A percentile compares a stretch with the other conserved stretches of the same genome.
Evolutionary conservation across 1,140 invertebrate genomes (phyloP).

Genomic region (Pectinophora gossypiella): DNA sequence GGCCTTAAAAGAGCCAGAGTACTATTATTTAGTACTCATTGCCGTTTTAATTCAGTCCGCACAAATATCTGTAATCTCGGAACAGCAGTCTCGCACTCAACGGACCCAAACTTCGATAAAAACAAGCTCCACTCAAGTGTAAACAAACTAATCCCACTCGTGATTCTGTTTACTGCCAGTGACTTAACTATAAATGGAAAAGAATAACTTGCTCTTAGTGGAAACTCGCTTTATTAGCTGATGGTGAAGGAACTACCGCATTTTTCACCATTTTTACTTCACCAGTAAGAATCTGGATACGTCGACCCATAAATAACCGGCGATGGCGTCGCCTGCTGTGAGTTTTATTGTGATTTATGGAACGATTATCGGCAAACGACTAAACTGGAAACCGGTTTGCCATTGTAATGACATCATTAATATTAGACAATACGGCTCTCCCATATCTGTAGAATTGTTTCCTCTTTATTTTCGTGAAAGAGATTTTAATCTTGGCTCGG

Average conservation of each 20-base stretch:
- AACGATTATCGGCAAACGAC: conserved; percentile 54
- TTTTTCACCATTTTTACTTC: not conserved
- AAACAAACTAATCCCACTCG: conserved; percentile 17
- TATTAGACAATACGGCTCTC: conserved; percentile 13
- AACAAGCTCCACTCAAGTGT: conserved; percentile 4
- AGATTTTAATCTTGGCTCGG: not conserved
- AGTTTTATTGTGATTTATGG: conserved; percentile 63
- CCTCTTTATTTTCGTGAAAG: not conserved
- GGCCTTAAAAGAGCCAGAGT: no score
- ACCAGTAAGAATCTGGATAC: not conserved
- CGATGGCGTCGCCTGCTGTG: conserved; percentile 48
- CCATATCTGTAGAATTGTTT: not conserved
- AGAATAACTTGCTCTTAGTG: conserved; percentile 22
- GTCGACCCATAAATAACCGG: conserved; percentile 42
- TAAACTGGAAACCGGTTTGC: conserved; percentile 41
- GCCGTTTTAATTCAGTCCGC: no score
- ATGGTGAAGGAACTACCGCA: not conserved
- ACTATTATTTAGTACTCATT: no score
- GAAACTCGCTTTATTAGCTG: conserved; percentile 12
- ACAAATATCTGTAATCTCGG: no score
- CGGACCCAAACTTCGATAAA: not conserved
- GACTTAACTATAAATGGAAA: conserved; percentile 29
- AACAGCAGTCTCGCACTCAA: no score
- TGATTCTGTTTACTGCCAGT: conserved; percentile 23
- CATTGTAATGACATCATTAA: conserved; percentile 43